These are phyloP conservation scores for Hemicrepidius hirtus DNA, from an alignment of 2,888 invertebrate species.

Conservation along the genomic window DNA sequence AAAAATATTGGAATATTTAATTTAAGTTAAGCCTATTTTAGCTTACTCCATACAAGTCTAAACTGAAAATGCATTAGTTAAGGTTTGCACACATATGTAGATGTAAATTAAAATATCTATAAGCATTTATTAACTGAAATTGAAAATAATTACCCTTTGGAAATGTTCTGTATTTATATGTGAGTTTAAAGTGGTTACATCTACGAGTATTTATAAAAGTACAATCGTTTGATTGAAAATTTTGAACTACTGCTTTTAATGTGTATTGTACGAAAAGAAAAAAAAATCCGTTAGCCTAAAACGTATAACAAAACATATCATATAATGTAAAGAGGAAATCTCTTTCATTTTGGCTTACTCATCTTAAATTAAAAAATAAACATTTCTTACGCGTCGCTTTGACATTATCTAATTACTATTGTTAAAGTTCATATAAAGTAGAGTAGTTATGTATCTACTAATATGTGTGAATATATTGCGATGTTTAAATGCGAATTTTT, in stretches of 20 bases:
- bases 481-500: slow-evolving; percentile 46
- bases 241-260: slow-evolving; percentile 26
- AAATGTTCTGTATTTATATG: slow-evolving; percentile 1
- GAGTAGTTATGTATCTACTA: slow-evolving; percentile 13
- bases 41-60: no score
- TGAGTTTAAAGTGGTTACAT: no score
- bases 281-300: not conserved
- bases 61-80: slow-evolving; percentile 4
- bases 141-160: not conserved
- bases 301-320: slow-evolving; percentile 48
- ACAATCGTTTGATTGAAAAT: not conserved
- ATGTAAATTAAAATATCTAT: not conserved
- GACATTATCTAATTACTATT: slow-evolving; percentile 10
- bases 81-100: not conserved
- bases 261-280: slow-evolving; percentile 7
- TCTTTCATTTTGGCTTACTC: slow-evolving; percentile 33
- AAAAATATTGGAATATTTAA: no score
- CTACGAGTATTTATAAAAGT: no score
- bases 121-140: not conserved
- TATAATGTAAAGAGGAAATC: slow-evolving; percentile 17
- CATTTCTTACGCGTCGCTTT: slow-evolving; percentile 11
- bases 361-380: slow-evolving; percentile 4
- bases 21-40: no score
- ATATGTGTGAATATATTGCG: slow-evolving; percentile 28
- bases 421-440: slow-evolving; percentile 39